Conservation (phyloP, 2,888 invertebrate genomes). For the Eucriotettix oculatus region DNA sequence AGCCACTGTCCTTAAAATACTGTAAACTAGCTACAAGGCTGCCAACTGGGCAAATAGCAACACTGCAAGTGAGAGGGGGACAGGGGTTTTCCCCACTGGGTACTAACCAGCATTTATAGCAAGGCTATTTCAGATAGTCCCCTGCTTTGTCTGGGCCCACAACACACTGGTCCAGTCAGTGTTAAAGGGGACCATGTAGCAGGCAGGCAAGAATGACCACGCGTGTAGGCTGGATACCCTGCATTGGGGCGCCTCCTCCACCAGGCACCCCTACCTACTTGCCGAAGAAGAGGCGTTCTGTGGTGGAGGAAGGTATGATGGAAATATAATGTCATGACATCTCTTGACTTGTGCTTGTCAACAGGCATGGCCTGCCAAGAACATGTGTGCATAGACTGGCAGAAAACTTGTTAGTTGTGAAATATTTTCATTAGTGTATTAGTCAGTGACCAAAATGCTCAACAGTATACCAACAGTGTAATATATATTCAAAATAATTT, state of each 20-base stretch:
- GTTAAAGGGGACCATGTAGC: conserved; percentile 3
- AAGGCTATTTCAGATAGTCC: conserved; percentile 6
- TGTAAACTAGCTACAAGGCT: neutral
- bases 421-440: too few species aligned
- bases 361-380: too few species aligned
- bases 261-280: conserved; percentile 13
- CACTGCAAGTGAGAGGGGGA: neutral
- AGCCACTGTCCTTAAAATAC: neutral
- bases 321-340: too few species aligned
- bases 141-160: conserved; percentile 4
- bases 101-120: conserved; percentile 1
- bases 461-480: too few species aligned
- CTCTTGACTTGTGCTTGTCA: too few species aligned
- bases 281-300: conserved; percentile 10
- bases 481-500: too few species aligned
- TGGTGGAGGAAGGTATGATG: neutral
- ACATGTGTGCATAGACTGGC: too few species aligned
- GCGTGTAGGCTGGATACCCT: conserved; percentile 20
- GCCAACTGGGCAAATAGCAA: conserved; percentile 6
- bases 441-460: too few species aligned
- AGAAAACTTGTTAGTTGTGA: too few species aligned
- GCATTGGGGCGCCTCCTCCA: conserved; percentile 18
- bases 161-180: conserved; percentile 3
- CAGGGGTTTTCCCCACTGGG: conserved; percentile 4
- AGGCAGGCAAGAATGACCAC: conserved; percentile 15